These are phyloP conservation scores for Nasonia giraulti DNA, from an alignment of 1,140 invertebrate species.

Conservation along the genomic window DNA sequence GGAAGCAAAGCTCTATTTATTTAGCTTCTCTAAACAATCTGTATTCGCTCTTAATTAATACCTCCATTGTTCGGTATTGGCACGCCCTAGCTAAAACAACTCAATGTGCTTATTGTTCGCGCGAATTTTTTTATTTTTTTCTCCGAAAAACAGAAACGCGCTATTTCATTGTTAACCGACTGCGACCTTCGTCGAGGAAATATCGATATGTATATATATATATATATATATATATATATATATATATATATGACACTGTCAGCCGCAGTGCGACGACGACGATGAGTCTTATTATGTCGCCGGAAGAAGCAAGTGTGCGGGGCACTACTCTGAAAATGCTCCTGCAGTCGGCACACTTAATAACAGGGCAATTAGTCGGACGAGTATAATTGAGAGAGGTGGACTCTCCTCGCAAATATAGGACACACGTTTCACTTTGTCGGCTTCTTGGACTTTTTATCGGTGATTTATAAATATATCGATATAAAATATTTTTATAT, in stretches of 20 bases:
- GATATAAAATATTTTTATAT: no score
- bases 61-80: no score
- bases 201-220: no score
- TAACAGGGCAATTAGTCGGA: constrained; percentile 47
- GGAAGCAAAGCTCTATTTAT: no score
- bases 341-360: constrained; percentile 6
- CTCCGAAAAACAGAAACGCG: no score
- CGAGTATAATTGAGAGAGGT: constrained; percentile 16
- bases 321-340: background rate
- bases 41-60: no score
- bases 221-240: no score
- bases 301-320: background rate
- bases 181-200: background rate
- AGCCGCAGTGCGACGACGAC: background rate
- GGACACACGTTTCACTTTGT: constrained; percentile 12
- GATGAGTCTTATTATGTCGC: background rate
- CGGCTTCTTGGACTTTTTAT: no score
- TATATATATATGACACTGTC: background rate
- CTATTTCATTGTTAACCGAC: background rate
- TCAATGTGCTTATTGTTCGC: background rate
- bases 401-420: background rate
- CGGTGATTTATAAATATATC: no score
- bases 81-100: no score
- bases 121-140: background rate
- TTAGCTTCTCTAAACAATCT: no score